Conservation (phyloP, 2,888 invertebrate genomes). For the Zonitis immaculata region DNA sequence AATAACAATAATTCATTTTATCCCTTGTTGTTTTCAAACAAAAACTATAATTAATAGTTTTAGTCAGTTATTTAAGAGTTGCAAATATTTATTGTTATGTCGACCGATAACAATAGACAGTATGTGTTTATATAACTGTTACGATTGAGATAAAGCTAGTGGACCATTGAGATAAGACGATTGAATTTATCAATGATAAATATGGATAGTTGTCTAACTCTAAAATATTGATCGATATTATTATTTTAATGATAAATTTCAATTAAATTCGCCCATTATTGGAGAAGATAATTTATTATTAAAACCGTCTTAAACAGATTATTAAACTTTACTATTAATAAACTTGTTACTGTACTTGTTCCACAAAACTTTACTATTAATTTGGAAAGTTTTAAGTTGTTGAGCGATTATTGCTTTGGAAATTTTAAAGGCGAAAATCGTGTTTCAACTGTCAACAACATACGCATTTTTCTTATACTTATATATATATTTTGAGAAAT, state of each 20-base stretch:
- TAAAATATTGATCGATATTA: too few relatives aligned
- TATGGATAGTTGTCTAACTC: not conserved
- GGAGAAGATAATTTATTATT: too few relatives aligned
- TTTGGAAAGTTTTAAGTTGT: not conserved
- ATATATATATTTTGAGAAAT: too few relatives aligned
- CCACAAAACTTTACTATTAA: not conserved
- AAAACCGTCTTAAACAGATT: slow-evolving; percentile 14
- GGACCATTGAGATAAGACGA: not conserved
- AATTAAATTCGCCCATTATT: too few relatives aligned
- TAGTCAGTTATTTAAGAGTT: not conserved
- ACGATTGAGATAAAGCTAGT: not conserved
- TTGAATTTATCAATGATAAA: not conserved
- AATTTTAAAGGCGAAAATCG: too few relatives aligned
- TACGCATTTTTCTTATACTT: too few relatives aligned
- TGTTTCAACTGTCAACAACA: not conserved
- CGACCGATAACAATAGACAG: not conserved
- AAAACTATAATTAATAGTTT: not conserved
- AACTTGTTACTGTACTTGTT: too few relatives aligned
- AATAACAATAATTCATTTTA: too few relatives aligned
- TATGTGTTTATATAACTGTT: not conserved
- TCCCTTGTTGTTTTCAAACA: not conserved
- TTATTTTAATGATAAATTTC: too few relatives aligned
- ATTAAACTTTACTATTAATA: slow-evolving; percentile 19
- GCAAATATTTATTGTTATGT: too few relatives aligned
- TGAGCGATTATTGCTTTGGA: too few relatives aligned